Evolutionary conservation across 2,113 vertebrate species (phyloP), one percentile per base, ranked within the genome.

Genomic region (Colinus virginianus): DNA sequence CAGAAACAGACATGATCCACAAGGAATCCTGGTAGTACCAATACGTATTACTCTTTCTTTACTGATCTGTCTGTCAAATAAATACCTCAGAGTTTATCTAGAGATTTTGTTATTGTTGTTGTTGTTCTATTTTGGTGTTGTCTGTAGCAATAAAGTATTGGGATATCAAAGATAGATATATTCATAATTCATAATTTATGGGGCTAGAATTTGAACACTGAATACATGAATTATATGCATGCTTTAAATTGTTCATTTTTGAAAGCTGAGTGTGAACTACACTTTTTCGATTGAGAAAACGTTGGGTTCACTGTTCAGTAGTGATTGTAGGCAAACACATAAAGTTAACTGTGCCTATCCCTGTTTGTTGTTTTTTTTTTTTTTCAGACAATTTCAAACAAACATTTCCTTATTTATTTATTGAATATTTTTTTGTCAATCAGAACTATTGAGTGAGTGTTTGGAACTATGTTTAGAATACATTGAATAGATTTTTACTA

Each of bases 101-200:
- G 58, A 79, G 3, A 8, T 51, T 15, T 46, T 88, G 75, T 51
- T 30, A 48, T 79, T 84, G 40, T 40, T 30, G 51, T 79, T 84
- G 40, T 40, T 40, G 40, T 79, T 81, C 45, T 51, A 4, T 14
- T 67, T 55, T 21, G 70, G 3, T 78, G 17, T 67, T 92, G 78
- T 2, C 6, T 18, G 20, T 66, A 58, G 69, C 49, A 66, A 25
- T 69, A 38, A 56, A 28, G 28, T 22, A 38, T 51, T 51, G 11
- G 21, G 19, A 87, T 8, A 2, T 0, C 0, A 38, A 30, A 6
- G 5, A 4, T 77, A 36, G 6, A 36, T 36, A 36, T 36, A 36
- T 36, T 7, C 7, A 36, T n/a, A 36, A 55, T 0, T 8, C 22
- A 32, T 51, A 3, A n/a, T 53, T 48, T 51, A 19, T 28, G 64